Conservation (phyloP, 2,113 vertebrate genomes). For the Vulpes ferrilata region DNA sequence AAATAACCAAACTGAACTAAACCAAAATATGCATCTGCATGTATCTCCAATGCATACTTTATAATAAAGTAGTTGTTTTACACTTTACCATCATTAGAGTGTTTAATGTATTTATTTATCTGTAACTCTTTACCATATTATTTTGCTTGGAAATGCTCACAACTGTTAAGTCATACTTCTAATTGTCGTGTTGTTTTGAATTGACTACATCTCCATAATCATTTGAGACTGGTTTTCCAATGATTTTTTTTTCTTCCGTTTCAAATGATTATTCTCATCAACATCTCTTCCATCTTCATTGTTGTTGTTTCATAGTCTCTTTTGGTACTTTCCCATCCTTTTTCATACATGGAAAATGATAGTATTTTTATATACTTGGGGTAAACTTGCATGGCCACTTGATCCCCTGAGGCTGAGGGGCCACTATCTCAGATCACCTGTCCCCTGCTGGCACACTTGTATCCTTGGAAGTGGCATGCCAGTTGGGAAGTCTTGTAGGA, state of each 20-base stretch:
- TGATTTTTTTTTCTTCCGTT: neutral
- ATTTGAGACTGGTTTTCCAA: neutral
- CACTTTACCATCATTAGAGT: neutral
- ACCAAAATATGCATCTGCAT: neutral
- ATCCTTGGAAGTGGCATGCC: neutral
- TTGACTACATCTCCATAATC: neutral
- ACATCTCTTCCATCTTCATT: neutral
- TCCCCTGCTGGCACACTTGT: neutral
- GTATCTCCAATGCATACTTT: neutral
- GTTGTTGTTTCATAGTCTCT: neutral
- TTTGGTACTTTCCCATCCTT: neutral
- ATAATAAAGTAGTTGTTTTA: neutral
- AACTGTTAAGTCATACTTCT: neutral
- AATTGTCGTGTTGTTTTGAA: neutral
- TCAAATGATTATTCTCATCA: neutral
- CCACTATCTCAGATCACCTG: neutral
- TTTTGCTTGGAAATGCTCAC: neutral
- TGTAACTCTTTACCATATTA: neutral
- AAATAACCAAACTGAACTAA: neutral
- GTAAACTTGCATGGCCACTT: neutral
- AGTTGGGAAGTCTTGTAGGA: neutral
- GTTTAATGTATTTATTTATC: neutral
- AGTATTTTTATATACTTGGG: neutral
- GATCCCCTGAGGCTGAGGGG: neutral
- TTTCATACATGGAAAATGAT: neutral